Conservation (phyloP, 2,113 vertebrate genomes). For the Odontophorus gujanensis region DNA sequence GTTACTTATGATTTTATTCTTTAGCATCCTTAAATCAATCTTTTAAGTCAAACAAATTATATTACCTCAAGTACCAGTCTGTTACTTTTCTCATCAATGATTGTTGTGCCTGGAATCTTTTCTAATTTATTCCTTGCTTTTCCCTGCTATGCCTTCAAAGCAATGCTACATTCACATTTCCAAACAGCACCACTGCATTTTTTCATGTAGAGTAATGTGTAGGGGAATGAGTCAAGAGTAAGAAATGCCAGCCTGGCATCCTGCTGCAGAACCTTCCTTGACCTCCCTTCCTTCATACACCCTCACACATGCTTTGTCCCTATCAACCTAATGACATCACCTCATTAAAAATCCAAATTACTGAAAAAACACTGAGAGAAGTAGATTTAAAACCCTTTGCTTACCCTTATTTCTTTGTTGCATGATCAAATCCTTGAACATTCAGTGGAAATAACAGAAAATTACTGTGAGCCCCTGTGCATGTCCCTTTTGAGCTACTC, state of each 20-base stretch:
- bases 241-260: not conserved
- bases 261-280: not conserved
- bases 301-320: not conserved
- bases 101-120: not conserved
- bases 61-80: not conserved
- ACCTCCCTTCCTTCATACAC: not conserved
- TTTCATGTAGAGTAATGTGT: not conserved
- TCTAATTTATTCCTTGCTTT: not conserved
- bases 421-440: not conserved
- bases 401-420: not conserved
- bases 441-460: not conserved
- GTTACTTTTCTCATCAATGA: not conserved
- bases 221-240: slow-evolving; percentile 21
- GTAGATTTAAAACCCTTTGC: not conserved
- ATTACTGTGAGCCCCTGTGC: not conserved
- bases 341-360: not conserved
- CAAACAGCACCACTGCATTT: not conserved
- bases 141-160: not conserved
- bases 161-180: not conserved
- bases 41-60: not conserved
- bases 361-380: not conserved
- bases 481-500: not conserved
- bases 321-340: not conserved
- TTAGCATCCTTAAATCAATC: not conserved
- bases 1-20: not conserved